Percentiles rank a stretch among this genome's conserved stretches.
phyloP scores from a whole-genome alignment of 2,113 vertebrate genomes.

The Chloroceryle aenea region DNA sequence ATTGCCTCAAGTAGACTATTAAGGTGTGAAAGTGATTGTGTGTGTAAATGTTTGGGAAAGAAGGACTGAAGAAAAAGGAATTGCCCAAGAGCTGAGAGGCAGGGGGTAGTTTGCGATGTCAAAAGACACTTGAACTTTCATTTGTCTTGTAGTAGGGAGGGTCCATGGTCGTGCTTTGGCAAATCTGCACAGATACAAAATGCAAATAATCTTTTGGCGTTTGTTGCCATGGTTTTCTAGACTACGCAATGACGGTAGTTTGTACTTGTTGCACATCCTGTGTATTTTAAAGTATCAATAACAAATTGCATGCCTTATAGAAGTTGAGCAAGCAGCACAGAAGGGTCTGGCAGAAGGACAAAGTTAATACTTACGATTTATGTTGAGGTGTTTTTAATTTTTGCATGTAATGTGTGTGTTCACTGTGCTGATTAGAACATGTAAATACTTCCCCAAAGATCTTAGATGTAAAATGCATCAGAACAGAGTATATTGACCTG shows the following conservation, averaged over 20 bases:
- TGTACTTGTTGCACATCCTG: neutral
- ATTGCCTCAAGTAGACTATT: neutral
- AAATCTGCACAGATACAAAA: neutral
- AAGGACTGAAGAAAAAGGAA: neutral
- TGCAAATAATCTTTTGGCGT: neutral
- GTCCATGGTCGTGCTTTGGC: neutral
- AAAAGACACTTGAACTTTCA: constrained; percentile 7
- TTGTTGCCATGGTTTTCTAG: neutral
- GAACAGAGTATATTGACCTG: neutral
- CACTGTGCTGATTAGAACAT: neutral
- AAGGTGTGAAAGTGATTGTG: neutral
- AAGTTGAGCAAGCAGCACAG: neutral
- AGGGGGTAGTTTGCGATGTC: neutral
- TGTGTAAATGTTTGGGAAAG: constrained; percentile 10
- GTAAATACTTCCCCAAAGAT: neutral
- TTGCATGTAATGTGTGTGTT: neutral
- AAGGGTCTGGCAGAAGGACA: neutral
- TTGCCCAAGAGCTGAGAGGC: neutral
- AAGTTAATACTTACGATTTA: neutral
- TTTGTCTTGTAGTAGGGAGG: neutral
- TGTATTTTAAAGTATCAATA: neutral
- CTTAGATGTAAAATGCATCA: neutral
- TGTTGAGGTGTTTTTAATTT: neutral
- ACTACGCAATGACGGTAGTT: neutral
- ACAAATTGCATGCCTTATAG: neutral